Evolutionary conservation across 2,888 invertebrate species (phyloP), one percentile per base, ranked within the genome.

Genomic region (Pedicia rivosa): DNA sequence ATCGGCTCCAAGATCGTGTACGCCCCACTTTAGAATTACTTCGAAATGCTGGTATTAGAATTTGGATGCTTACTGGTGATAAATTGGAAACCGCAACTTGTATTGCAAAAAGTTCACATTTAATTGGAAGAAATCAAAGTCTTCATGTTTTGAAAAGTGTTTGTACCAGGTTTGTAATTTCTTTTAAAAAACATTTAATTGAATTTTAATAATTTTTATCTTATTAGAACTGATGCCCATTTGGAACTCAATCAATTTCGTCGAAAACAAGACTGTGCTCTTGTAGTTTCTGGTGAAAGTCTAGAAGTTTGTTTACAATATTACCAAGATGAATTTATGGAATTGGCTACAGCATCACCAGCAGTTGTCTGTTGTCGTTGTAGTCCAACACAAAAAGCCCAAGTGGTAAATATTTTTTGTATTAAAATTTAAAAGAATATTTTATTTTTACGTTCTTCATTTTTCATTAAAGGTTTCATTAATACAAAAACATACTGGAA

Each of bases 31-130:
- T 92, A 20, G 76, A 78, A 46, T 67, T 80, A 48, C 62, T 92
- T 35, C 64, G 79, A 37, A 71, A 72, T 35, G 91, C 91, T 22
- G 88, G 88, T 1, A 79, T 91, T 39, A 86, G 91, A 72, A 88
- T 70, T 40, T 92, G 92, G 92, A 84, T 92, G 69, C 56, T 92
- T 40, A 92, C 92, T 0, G 92, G 92, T 7, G 92, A 92, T 57
- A 92, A 92, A 63, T 57, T 95, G 43, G 98, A 98, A 65, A 99
- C 98, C 1, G 98, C 98, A 1, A 83, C 88, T 19, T 97, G 97
- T 57, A 98, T 98, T 51, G 97, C 98, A 2, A 95, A 97, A 56
- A 95, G 95, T 50, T 84, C 94, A 4, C 78, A 87, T 47, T 68
- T 98, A 38, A 86, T 91, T 36, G 78, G 83, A 0, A 71, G 81